A percentile compares a stretch with the other conserved stretches of the same genome.
phyloP scores from a whole-genome alignment of 2,797 vertebrate genomes.

The Pseudochaenichthys georgianus region DNA sequence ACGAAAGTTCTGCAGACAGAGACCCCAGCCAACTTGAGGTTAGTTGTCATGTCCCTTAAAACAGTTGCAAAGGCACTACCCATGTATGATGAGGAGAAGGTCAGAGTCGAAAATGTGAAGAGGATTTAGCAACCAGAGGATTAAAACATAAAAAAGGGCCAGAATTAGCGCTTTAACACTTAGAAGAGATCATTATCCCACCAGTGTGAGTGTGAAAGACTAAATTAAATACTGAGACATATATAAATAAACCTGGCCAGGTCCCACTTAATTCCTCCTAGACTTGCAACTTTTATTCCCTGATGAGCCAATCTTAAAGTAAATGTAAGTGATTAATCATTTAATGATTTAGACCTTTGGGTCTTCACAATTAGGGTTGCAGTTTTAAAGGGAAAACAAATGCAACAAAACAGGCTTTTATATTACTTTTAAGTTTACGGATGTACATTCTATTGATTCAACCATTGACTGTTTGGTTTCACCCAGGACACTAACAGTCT shows the following conservation, averaged over 20 bases:
- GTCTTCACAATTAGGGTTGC: too few relatives aligned
- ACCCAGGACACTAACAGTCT: too few relatives aligned
- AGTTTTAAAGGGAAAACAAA: too few relatives aligned
- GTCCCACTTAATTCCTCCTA: neutral
- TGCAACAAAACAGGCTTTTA: too few relatives aligned
- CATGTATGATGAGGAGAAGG: neutral
- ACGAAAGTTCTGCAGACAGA: neutral
- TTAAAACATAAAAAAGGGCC: neutral
- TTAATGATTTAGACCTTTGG: conserved; percentile 10
- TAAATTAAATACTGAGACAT: neutral
- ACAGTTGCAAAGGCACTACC: neutral
- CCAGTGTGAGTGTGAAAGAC: neutral
- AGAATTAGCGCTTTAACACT: neutral
- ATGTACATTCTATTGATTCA: too few relatives aligned
- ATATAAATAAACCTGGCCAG: neutral
- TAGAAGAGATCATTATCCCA: neutral
- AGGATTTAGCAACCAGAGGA: too few relatives aligned
- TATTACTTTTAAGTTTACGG: too few relatives aligned
- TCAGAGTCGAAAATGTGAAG: too few relatives aligned
- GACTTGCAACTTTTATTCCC: conserved; percentile 20
- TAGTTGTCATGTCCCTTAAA: neutral
- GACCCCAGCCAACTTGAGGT: neutral
- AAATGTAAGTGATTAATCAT: neutral
- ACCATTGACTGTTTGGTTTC: too few relatives aligned
- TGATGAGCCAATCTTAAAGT: conserved; percentile 11